Evolutionary conservation across 2,797 vertebrate species (phyloP), one percentile per base, ranked within the genome.

Genomic region (Myiotriccus ornatus): DNA sequence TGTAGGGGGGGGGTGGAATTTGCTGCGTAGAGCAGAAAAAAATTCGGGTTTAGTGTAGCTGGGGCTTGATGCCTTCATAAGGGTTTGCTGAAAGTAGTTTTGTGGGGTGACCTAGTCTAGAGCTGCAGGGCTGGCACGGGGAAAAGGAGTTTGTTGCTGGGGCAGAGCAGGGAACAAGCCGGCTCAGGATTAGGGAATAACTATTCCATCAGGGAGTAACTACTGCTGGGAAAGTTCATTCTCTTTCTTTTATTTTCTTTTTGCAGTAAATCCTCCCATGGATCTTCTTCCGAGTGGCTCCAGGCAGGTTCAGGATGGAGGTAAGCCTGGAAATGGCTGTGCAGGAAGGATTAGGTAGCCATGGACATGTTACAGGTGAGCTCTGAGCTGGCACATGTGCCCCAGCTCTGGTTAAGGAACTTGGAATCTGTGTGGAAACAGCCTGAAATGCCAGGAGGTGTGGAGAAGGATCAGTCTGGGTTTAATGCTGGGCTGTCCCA

Each of bases 1-100:
- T 82, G 79, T 81, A 32, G 68, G 82, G 84, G 82, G 84, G 73
- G 44, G 80, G 37, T 60, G 79, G 79, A 89, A 95, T 94, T 94
- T 56, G 81, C 82, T 90, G 76, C 32, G 73, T 14, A 56, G 83
- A 93, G 84, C 21, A 71, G 39, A 53, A 64, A 70, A 71, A 57
- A 46, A 32, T 0, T 27, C 0, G 11, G 63, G 41, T 74, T 74
- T 78, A 53, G 41, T 3, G 7, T 55, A 44, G n/a, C 35, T 74
- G 49, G 46, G 62, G 37, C 24, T 80, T 53, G 90, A 53, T 95
- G 81, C 55, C 76, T 94, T 94, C 82, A 8, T 47, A 46, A 78
- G 79, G 69, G 52, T 90, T 88, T 90, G 5, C 47, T 84, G 47
- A 9, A 68, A 91, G 80, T 21, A 35, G 34, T 86, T 92, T 41